Base-by-base conservation (phyloP, 2,888 invertebrate species). In the Euplexia lucipara region DNA sequence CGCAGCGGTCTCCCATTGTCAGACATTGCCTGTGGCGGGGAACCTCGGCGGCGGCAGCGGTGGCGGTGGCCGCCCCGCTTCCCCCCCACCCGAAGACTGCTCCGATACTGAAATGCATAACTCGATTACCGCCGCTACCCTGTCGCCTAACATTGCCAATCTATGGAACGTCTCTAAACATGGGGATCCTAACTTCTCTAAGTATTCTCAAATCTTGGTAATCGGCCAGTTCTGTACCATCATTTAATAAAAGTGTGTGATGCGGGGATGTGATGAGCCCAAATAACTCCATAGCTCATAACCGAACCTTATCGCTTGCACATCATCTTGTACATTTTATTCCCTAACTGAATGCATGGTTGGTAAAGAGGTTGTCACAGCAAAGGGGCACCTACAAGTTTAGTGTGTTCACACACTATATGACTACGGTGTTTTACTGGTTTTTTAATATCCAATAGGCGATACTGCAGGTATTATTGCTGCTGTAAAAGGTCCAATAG, bases 11-110 rank as follows among this genome's bases (percentile, higher is more conserved):
- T 96, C 97, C 97, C 97, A 97, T 96, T 97, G 97, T 97, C 97
- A 97, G 96, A 97, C 97, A 95, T 95, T 94, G 92, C 95, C 95
- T 83, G 97, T 96, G 95, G 97, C 96, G 89, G 97, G 97, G 96
- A 97, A 97, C 89, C 97, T 96, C 90, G 97, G 97, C 83, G 97
- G 97, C 83, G 97, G 98, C 95, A 97, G 97, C 90, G 97, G 97
- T 83, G 98, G 98, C 92, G 98, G 97, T 91, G 97, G 97, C 91
- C 97, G 96, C 88, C 96, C 93, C 88, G 95, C 96, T 92, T 96
- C 96, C 92, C 97, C 97, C 92, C 95, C 96, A 93, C 95, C 95
- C 95, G 98, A 98, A 96, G 97, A 98, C 95, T 97, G 97, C 95
- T 98, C 98, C 93, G 98, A 98, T 94, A 98, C 98, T 97, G 97